Conservation (phyloP, 2,888 invertebrate genomes). For the Cataglyphis altisquamis region DNA sequence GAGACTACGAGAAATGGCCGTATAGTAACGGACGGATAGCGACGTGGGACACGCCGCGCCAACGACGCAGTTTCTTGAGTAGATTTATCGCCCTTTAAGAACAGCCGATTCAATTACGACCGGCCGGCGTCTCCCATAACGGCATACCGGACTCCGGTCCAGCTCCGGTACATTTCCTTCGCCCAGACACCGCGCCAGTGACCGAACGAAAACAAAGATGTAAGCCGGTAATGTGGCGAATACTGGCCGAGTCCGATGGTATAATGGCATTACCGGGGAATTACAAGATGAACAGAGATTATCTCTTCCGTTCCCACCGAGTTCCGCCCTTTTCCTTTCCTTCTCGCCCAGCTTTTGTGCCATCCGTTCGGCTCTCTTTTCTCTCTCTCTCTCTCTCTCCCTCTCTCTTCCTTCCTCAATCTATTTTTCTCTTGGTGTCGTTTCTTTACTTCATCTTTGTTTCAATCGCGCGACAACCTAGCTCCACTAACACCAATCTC, state of each 20-base stretch:
- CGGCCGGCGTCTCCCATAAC: slow-evolving; percentile 55
- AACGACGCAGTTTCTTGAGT: slow-evolving; percentile 56
- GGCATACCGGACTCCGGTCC: slow-evolving; percentile 55
- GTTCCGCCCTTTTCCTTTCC: slow-evolving; percentile 53
- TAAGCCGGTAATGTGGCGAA: slow-evolving; percentile 75
- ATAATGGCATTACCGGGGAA: slow-evolving; percentile 80
- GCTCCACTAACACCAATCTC: slow-evolving; percentile 17
- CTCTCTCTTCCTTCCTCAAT: slow-evolving; percentile 25
- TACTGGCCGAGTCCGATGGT: slow-evolving; percentile 67
- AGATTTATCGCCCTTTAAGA: slow-evolving; percentile 74
- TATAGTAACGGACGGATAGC: slow-evolving; percentile 66
- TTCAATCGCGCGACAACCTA: slow-evolving; percentile 39
- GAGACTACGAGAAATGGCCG: slow-evolving; percentile 34
- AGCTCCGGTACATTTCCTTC: slow-evolving; percentile 21
- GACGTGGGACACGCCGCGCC: slow-evolving; percentile 63
- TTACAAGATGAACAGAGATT: slow-evolving; percentile 82
- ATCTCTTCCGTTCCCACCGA: slow-evolving; percentile 69
- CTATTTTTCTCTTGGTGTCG: slow-evolving; percentile 25
- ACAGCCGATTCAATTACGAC: slow-evolving; percentile 74
- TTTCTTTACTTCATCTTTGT: slow-evolving; percentile 58
- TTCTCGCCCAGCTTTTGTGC: slow-evolving; percentile 56
- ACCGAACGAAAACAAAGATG: slow-evolving; percentile 77
- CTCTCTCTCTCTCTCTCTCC: slow-evolving; percentile 44
- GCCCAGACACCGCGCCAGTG: slow-evolving; percentile 26
- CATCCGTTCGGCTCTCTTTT: slow-evolving; percentile 33